Evolutionary conservation across 35 echinoderm and acorn worm genomes (phyloP).

Genomic region (Ptychodera flava): DNA sequence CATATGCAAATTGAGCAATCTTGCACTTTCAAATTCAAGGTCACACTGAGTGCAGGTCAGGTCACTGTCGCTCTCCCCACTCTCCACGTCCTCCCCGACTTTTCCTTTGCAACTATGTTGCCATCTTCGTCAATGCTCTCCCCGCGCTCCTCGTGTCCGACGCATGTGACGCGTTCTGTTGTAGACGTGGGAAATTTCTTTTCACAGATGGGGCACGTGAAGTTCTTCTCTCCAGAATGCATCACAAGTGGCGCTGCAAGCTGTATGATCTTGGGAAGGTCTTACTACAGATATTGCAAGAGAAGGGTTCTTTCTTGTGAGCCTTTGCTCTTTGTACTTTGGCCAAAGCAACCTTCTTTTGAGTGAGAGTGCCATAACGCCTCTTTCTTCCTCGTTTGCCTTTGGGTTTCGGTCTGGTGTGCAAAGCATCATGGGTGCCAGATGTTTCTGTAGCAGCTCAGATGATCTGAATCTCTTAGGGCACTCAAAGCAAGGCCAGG

Average conservation of each 20-base stretch:
- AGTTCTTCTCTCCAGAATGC: conserved; percentile 90
- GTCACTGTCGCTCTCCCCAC: conserved; percentile 42
- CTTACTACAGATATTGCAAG: conserved; percentile 66
- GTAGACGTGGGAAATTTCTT: conserved; percentile 79
- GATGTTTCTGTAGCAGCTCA: conserved; percentile 86
- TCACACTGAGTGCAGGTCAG: conserved; percentile 8
- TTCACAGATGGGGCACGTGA: conserved; percentile 80
- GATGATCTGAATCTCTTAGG: conserved; percentile 83
- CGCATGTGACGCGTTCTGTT: conserved; percentile 51
- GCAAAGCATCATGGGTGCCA: conserved; percentile 76
- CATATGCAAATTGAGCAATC: neutral
- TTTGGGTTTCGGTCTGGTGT: conserved; percentile 29
- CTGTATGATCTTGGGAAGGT: conserved; percentile 73
- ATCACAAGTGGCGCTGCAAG: conserved; percentile 76
- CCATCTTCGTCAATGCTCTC: conserved; percentile 27
- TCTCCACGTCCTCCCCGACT: conserved; percentile 24
- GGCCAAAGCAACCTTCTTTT: conserved; percentile 13
- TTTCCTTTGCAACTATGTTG: conserved; percentile 29
- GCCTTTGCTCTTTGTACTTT: conserved; percentile 56
- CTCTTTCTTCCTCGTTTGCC: conserved; percentile 11
- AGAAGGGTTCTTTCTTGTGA: conserved; percentile 50
- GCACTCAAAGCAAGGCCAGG: conserved; percentile 97
- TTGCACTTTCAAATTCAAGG: conserved; percentile 5
- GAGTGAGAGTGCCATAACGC: neutral
- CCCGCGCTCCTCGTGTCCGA: conserved; percentile 69